Base-by-base conservation (phyloP, 2,888 invertebrate species). In the Xiphydria camelus region DNA sequence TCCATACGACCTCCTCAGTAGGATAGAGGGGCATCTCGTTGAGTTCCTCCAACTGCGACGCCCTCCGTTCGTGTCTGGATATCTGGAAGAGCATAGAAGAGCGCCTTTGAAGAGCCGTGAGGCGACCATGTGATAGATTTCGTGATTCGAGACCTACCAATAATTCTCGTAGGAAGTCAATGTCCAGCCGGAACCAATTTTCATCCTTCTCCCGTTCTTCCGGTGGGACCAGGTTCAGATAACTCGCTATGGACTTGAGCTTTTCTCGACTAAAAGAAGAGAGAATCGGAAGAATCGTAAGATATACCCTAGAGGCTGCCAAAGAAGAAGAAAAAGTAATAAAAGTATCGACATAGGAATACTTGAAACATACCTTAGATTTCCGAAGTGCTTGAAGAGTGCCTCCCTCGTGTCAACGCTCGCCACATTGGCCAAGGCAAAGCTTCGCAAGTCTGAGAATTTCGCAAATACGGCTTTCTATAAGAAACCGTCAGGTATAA, bases 21-120 rank as follows among this genome's bases (percentile, higher is more conserved):
- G 99, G 99, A 73, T 99, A 99, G 1, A 99, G 80, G 0, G 99
- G 98, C 94, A 98, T 96, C 61, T 94, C 91, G 74, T 99, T 99
- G 7, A 99, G 78, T 42, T 92, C 90, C 69, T 97, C 94, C 41
- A 98, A 77, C 68, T 99, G 97, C 0, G 96, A 97, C 22, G 88
- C 85, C 37, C 94, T 83, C 26, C 88, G 83, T 73, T 96, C 94
- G 73, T 96, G 94, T 2, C 91, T 82, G 1, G 88, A 89, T 57
- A 89, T 83, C 87, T 87, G n/a, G n/a, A n/a, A n/a, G n/a, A n/a
- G n/a, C n/a, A n/a, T n/a, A n/a, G n/a, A n/a, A n/a, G n/a, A n/a
- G n/a, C n/a, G n/a, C n/a, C n/a, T n/a, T n/a, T n/a, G n/a, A n/a
- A n/a, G n/a, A n/a, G n/a, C n/a, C n/a, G n/a, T n/a, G n/a, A n/a